A percentile compares a stretch with the other conserved stretches of the same genome.
Conservation (phyloP, 2,888 invertebrate genomes). For the Microctonus hyperodae region DNA sequence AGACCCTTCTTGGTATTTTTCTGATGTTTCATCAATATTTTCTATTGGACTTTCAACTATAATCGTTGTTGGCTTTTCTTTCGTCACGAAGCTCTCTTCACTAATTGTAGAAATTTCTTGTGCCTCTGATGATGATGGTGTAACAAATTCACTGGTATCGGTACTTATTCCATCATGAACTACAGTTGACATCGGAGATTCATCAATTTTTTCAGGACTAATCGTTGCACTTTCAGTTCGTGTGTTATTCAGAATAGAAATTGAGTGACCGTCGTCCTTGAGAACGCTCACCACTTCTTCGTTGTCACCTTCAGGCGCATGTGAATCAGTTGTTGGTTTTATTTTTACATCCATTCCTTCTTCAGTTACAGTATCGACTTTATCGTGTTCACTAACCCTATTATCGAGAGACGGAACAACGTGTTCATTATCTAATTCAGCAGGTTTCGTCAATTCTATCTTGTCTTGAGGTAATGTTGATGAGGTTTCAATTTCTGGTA, state of each 20-base stretch:
- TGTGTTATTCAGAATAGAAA: slow-evolving; percentile 11
- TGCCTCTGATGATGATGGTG: background rate
- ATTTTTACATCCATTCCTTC: slow-evolving; percentile 26
- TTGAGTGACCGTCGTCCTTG: slow-evolving; percentile 18
- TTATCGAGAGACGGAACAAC: background rate
- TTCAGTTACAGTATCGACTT: slow-evolving; percentile 24
- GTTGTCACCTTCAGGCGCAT: slow-evolving; percentile 27
- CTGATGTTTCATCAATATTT: slow-evolving; percentile 18
- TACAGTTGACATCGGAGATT: background rate
- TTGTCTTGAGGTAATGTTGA: background rate
- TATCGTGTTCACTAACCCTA: slow-evolving; percentile 8
- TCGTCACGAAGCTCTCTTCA: background rate
- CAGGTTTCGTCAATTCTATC: slow-evolving; percentile 26
- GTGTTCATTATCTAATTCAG: slow-evolving; percentile 28
- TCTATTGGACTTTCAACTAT: slow-evolving; percentile 15
- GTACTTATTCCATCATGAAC: slow-evolving; percentile 14
- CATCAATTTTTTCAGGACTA: slow-evolving; percentile 17
- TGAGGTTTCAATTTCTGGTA: slow-evolving; percentile 9
- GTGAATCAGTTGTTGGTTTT: background rate
- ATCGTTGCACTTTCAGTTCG: slow-evolving; percentile 15
- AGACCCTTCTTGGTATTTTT: slow-evolving; percentile 25
- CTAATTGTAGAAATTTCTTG: background rate
- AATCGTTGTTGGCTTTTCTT: background rate
- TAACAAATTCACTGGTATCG: background rate
- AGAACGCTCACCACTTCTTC: slow-evolving; percentile 28